Percentiles rank a stretch among this genome's conserved stretches.
phyloP scores from a whole-genome alignment of 2,113 vertebrate species.

The Paradisaea rubra region DNA sequence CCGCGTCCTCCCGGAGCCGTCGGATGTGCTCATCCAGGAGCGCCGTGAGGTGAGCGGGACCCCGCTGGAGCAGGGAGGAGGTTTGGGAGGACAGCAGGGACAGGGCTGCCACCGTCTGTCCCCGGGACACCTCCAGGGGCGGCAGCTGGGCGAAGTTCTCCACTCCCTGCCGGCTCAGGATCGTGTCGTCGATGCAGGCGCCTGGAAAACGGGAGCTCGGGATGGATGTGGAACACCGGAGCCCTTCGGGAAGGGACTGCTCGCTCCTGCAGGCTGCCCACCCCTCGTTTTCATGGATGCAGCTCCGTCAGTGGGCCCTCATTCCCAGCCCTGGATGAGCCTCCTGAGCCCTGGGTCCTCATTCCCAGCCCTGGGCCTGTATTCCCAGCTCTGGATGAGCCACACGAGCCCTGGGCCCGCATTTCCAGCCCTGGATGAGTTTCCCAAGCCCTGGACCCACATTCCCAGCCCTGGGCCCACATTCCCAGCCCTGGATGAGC shows the following conservation, averaged over 20 bases:
- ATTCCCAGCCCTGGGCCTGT: neutral
- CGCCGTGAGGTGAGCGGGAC: conserved; percentile 69
- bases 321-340: neutral
- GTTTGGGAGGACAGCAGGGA: conserved; percentile 72
- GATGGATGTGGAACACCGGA: accelerated
- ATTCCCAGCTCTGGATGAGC: neutral
- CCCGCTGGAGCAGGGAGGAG: conserved; percentile 72
- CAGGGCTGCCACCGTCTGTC: conserved; percentile 78
- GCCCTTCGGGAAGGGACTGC: accelerated
- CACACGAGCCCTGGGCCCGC: no score
- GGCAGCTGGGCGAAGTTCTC: conserved; percentile 82
- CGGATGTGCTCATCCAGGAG: conserved; percentile 81
- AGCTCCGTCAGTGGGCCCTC: accelerated
- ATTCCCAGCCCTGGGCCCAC: neutral
- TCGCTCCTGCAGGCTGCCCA: neutral
- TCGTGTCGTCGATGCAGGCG: conserved; percentile 80
- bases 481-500: no score
- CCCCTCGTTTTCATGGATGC: accelerated
- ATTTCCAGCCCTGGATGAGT: neutral
- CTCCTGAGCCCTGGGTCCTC: accelerated
- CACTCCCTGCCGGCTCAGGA: conserved; percentile 84
- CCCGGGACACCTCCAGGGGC: conserved; percentile 62
- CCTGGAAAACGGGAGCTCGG: conserved; percentile 59
- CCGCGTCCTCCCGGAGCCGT: conserved; percentile 11
- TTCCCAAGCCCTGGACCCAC: accelerated